phyloP scores from a whole-genome alignment of 2,888 invertebrate species.

The Mimumesa dahlbomi region DNA sequence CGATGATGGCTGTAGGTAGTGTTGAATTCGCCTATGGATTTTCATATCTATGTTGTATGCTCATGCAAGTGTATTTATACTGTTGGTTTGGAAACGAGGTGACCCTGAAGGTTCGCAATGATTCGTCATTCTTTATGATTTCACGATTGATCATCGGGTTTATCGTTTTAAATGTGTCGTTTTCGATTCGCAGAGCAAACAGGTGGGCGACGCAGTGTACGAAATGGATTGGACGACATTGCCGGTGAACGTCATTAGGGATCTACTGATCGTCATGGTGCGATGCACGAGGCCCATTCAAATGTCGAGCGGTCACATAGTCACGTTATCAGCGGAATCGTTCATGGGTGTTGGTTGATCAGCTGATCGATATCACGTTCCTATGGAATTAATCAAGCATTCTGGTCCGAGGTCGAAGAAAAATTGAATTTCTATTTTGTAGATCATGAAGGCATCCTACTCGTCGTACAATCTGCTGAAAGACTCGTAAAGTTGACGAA shows the following conservation, averaged over 20 bases:
- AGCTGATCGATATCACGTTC: too few species aligned
- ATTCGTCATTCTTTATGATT: too few species aligned
- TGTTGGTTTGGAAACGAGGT: conserved; percentile 73
- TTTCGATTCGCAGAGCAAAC: conserved; percentile 46
- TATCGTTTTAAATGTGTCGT: too few species aligned
- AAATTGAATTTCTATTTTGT: too few species aligned
- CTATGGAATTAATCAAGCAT: too few species aligned
- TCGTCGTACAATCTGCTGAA: conserved; percentile 38
- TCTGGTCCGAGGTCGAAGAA: too few species aligned
- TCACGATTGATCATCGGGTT: too few species aligned
- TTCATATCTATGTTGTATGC: conserved; percentile 51
- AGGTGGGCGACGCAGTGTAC: conserved; percentile 55
- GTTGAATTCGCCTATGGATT: conserved; percentile 38
- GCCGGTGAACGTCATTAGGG: conserved; percentile 38
- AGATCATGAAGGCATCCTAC: conserved; percentile 46
- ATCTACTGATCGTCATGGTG: conserved; percentile 54
- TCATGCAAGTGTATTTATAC: conserved; percentile 67
- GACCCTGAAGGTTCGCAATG: conserved; percentile 53
- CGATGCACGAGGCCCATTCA: conserved; percentile 49
- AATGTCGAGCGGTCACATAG: conserved; percentile 52
- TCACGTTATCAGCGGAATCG: conserved; percentile 55
- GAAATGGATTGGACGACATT: conserved; percentile 58
- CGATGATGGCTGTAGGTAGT: conserved; percentile 24
- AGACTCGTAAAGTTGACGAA: conserved; percentile 7
- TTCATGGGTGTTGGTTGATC: conserved; percentile 56